A percentile compares a stretch with the other conserved stretches of the same genome.
phyloP scores from a whole-genome alignment of 2,113 vertebrate genomes.

The Hiodon tergisus region DNA sequence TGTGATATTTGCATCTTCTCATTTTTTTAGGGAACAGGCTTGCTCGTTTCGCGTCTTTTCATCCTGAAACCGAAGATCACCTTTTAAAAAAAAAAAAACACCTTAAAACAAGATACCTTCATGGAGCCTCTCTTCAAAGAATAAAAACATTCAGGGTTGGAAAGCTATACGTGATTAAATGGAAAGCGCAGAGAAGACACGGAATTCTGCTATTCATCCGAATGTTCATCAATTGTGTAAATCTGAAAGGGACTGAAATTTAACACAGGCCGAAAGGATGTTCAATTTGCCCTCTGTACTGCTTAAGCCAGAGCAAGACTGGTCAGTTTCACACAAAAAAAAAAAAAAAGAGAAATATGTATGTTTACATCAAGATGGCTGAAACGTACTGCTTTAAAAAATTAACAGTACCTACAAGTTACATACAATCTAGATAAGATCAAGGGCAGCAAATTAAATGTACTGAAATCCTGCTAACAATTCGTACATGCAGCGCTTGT shows the following conservation, averaged over 20 bases:
- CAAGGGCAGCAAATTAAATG: background rate
- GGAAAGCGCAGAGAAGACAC: too few species aligned
- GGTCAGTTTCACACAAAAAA: too few species aligned
- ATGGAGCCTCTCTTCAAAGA: background rate
- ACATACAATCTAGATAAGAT: background rate
- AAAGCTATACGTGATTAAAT: too few species aligned
- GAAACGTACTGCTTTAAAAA: too few species aligned
- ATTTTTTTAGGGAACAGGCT: constrained; percentile 30
- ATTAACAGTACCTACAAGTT: too few species aligned
- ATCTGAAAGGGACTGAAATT: background rate
- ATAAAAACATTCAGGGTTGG: background rate
- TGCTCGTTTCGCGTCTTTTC: constrained; percentile 32
- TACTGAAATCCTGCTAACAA: background rate
- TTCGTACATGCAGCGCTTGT: background rate
- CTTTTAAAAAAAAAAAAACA: background rate
- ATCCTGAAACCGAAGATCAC: background rate
- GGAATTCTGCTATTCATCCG: too few species aligned
- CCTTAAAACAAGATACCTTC: background rate
- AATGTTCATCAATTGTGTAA: background rate
- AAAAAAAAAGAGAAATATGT: too few species aligned
- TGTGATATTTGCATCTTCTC: background rate
- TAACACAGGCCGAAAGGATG: too few species aligned
- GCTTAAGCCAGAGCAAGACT: too few species aligned
- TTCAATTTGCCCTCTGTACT: background rate
- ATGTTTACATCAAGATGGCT: too few species aligned